Base-by-base conservation (phyloP, 2,888 invertebrate genomes). In the Lampropteryx suffumata region DNA sequence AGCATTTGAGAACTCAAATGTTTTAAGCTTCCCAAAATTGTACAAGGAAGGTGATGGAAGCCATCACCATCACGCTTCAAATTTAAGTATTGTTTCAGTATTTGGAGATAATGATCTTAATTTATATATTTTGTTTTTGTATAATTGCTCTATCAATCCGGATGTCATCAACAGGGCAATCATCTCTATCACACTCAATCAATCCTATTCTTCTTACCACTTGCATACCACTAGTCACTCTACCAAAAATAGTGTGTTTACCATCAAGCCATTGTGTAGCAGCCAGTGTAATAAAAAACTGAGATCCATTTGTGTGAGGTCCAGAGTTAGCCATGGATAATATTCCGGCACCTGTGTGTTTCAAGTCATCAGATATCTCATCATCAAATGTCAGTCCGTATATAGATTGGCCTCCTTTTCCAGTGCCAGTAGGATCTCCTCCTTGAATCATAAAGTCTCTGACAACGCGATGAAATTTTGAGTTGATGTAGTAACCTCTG, bases 281-380 rank as follows among this genome's bases (percentile, higher is more conserved):
- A 0, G 96, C 98, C 53, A 99, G 84, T 0, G 99, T 98, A 37
- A 99, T 97, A 70, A 99, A 99, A 90, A 99, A 99, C 80, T 99
- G 99, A 24, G 98, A 98, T 1, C 99, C 99, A 82, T 99, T 99
- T 4, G 97, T 95, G 73, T 99, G 94, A 0, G 98, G 98, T 0
- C 99, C 99, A 12, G 98, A 95, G 91, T 99, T 99, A 0, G 99
- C 99, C 99, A 99, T 99, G 0, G 98, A 98, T 27, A 98, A 72
- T 49, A 98, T 94, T 0, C 97, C 98, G 13, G 94, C 94, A 12
- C 92, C 99, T n/a, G 98, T 97, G 77, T 99, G 99, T 78, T 98
- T 99, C 46, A 99, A 89, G 61, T 98, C 98, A 24, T 94, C 91
- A 69, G 97, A 95, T 59, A 99, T 96, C 92, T 99, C 99, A 88